Percentiles rank a stretch among this genome's conserved stretches.
Evolutionary conservation across 2,113 vertebrate genomes (phyloP).

Genomic region (Propithecus coquereli): DNA sequence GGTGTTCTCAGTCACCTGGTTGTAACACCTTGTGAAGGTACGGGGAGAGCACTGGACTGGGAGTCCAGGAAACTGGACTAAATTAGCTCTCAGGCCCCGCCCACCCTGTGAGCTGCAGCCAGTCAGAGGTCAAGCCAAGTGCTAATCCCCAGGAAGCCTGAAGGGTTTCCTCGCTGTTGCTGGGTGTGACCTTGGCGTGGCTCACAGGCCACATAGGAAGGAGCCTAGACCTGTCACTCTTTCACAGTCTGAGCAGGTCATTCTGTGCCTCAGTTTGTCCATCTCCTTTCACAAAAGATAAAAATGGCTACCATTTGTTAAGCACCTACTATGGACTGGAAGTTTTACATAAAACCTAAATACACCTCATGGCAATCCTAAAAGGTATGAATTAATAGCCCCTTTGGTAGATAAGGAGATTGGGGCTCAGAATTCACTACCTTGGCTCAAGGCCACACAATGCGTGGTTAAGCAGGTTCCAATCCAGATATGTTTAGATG

Average conservation of each 20-base stretch:
- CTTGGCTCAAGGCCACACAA: not conserved
- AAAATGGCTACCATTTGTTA: not conserved
- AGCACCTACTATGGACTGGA: not conserved
- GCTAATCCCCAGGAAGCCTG: not conserved
- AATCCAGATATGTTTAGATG: not conserved
- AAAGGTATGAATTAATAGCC: not conserved
- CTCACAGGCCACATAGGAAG: not conserved
- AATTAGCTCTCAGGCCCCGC: not conserved
- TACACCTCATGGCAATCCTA: not conserved
- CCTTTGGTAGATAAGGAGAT: not conserved
- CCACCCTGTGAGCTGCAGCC: not conserved
- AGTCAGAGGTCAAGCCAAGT: not conserved
- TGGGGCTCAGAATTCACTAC: not conserved
- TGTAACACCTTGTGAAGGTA: not conserved
- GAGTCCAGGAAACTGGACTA: not conserved
- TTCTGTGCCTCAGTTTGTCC: not conserved
- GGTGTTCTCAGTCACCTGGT: not conserved
- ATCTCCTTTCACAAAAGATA: not conserved
- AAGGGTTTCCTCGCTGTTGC: not conserved
- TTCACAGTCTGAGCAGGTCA: not conserved
- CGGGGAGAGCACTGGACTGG: not conserved
- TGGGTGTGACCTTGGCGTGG: not conserved
- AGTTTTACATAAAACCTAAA: not conserved
- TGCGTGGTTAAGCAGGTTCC: not conserved
- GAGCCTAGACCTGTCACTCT: not conserved